Evolutionary conservation across 2,888 invertebrate genomes (phyloP).

Genomic region (Podotricha telesiphe): DNA sequence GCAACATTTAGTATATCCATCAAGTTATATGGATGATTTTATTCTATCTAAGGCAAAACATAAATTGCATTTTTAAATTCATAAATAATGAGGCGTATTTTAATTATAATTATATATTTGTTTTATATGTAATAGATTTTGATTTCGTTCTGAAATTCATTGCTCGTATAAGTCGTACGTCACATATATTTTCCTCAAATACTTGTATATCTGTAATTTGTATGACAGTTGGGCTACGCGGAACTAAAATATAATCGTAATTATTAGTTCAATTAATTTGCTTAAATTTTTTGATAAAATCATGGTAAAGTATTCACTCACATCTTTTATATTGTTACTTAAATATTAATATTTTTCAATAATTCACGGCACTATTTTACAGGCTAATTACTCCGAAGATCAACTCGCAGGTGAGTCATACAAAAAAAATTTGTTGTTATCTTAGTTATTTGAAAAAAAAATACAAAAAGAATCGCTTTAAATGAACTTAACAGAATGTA

Average conservation of each 20-base stretch:
- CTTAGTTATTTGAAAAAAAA: not conserved
- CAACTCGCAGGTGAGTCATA: slow-evolving; percentile 93
- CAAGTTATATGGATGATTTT: not conserved
- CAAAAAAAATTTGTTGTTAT: slow-evolving; percentile 7
- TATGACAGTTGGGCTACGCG: slow-evolving; percentile 34
- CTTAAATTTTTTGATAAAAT: slow-evolving; percentile 14
- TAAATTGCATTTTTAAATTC: not conserved
- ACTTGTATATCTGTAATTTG: slow-evolving; percentile 28
- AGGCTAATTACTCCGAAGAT: slow-evolving; percentile 95
- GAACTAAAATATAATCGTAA: slow-evolving; percentile 9
- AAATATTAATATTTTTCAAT: not conserved
- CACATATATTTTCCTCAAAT: slow-evolving; percentile 9
- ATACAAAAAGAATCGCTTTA: not conserved
- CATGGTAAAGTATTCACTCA: slow-evolving; percentile 28
- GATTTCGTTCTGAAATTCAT: slow-evolving; percentile 20
- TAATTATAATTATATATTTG: not conserved
- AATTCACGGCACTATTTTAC: slow-evolving; percentile 59
- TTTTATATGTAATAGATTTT: not conserved
- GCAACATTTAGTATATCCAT: not conserved
- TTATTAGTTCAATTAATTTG: slow-evolving; percentile 7
- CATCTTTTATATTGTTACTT: not conserved
- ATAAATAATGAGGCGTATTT: not conserved
- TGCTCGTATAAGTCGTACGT: slow-evolving; percentile 18
- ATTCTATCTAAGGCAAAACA: not conserved
- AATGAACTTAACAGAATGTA: slow-evolving; percentile 3